phyloP scores from a whole-genome alignment of 2,888 invertebrate genomes.

The Gibbula magus region DNA sequence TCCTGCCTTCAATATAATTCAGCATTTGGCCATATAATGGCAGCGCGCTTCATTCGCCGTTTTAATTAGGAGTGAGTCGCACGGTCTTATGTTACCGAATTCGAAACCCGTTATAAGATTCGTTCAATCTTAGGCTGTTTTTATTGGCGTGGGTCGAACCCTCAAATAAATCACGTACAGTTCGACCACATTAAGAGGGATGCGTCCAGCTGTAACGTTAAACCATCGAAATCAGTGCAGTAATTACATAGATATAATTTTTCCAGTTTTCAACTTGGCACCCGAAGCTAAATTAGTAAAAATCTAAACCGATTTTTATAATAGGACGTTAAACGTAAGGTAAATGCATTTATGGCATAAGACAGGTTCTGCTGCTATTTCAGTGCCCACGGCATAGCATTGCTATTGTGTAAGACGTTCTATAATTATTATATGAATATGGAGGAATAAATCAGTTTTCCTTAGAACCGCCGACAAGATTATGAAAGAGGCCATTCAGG shows the following conservation, averaged over 20 bases:
- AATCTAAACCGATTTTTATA: no score
- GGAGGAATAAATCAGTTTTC: neutral
- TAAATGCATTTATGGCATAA: no score
- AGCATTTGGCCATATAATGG: constrained; percentile 17
- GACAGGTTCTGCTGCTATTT: no score
- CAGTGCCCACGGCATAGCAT: neutral
- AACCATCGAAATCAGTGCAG: no score
- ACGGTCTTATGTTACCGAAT: constrained; percentile 12
- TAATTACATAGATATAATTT: no score
- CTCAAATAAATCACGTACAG: neutral
- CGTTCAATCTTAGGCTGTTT: neutral
- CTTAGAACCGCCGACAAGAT: neutral
- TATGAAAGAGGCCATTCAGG: neutral
- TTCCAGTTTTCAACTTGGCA: no score
- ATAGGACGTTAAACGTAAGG: no score
- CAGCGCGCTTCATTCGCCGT: neutral
- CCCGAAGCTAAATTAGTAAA: no score
- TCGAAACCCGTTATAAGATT: constrained; percentile 5
- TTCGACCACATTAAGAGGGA: neutral
- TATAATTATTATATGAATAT: constrained; percentile 12
- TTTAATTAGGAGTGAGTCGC: constrained; percentile 9
- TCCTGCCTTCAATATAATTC: constrained; percentile 2
- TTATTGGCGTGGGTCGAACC: constrained; percentile 7
- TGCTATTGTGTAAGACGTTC: neutral
- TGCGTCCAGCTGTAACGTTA: no score